Conservation (phyloP, 2,888 invertebrate species). For the Julus scanicus region DNA sequence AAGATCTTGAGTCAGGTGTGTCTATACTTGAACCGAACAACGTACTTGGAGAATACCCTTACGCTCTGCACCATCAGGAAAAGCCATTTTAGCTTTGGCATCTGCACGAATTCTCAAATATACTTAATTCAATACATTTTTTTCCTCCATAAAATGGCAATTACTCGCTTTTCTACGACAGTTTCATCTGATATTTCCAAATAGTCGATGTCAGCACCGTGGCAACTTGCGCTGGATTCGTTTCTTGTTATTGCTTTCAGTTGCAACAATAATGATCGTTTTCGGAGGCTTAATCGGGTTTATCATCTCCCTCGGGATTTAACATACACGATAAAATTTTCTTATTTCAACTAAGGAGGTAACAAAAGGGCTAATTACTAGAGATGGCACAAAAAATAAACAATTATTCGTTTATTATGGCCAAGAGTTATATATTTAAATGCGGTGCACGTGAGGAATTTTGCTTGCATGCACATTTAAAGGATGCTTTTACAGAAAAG, state of each 20-base stretch:
- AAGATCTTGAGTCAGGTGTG: constrained; percentile 31
- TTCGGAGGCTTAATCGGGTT: constrained; percentile 17
- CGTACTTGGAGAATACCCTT: neutral
- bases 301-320: constrained; percentile 22
- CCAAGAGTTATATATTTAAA: neutral
- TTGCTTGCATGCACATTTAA: neutral
- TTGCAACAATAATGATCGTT: constrained; percentile 45
- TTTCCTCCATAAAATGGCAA: constrained; percentile 18
- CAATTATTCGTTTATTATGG: constrained; percentile 27
- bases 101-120: constrained; percentile 44
- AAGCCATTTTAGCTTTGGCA: constrained; percentile 12
- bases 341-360: constrained; percentile 42
- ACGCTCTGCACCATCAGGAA: neutral
- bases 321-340: constrained; percentile 12
- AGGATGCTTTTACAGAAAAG: neutral
- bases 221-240: neutral
- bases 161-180: constrained; percentile 6
- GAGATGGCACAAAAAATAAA: neutral
- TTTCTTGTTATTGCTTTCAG: neutral
- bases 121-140: constrained; percentile 37
- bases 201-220: constrained; percentile 39
- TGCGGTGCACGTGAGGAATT: neutral
- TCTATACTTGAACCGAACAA: neutral
- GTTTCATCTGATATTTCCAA: constrained; percentile 35
- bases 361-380: constrained; percentile 41